Base-by-base conservation (phyloP, 2,797 vertebrate species). In the Xenopus petersii region DNA sequence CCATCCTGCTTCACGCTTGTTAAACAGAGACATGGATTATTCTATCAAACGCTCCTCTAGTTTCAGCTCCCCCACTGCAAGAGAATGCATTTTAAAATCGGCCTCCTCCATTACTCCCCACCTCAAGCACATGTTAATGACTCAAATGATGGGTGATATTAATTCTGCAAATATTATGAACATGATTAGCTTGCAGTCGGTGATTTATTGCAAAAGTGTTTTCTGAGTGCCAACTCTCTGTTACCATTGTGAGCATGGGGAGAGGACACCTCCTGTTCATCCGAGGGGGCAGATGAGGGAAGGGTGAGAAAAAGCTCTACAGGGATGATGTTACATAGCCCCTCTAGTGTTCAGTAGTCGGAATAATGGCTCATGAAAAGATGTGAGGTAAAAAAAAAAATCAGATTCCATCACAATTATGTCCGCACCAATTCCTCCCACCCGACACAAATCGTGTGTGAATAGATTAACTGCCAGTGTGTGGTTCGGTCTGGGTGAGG, bases 21-120 rank as follows among this genome's bases (percentile, higher is more conserved):
- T 99, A 97, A 96, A 94, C 95, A 93, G 95, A 92, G 88, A 91
- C 95, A 95, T 95, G 95, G 95, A 92, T 98, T 96, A 96, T 97
- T 98, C 98, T 95, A 96, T 98, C 96, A 96, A 95, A 93, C 93
- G 91, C 96, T 95, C 92, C 95, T 98, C 96, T 94, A 93, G 94
- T 91, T 90, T 88, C 71, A 89, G 88, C 92, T 91, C 90, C 84
- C 86, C 91, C 81, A 91, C 90, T 91, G 91, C 88, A 74, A 75
- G 85, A 77, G 89, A 91, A 90, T 90, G 90, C 86, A 90, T 89
- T 94, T 90, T 88, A 88, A 91, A 91, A 92, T 88, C 49, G 49
- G 55, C 71, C 36, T 73, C 71, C 62, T 60, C 51, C 55, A 68
- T 47, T 61, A 58, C 76, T 92, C 88, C 85, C 49, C 86, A 90